phyloP scores from a whole-genome alignment of 1,140 invertebrate species.

The Pygmarrhopalites habei region DNA sequence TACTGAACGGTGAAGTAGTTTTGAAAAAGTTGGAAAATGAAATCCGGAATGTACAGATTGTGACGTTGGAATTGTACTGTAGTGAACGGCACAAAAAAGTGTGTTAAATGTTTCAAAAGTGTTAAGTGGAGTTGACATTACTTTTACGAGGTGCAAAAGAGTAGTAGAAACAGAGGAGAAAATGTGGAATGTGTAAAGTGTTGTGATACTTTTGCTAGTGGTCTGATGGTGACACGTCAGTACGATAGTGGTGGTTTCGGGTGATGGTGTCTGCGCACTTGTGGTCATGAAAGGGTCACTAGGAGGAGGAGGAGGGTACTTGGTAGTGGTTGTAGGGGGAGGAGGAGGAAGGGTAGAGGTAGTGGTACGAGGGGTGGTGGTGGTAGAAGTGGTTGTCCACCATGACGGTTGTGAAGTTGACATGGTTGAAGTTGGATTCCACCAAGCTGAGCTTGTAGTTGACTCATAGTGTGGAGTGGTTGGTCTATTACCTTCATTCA shows the following conservation, averaged over 20 bases:
- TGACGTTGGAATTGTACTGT: too few relatives aligned
- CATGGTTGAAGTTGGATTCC: slow-evolving; percentile 12
- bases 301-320: slow-evolving; percentile 37
- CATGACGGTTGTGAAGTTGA: slow-evolving; percentile 40
- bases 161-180: too few relatives aligned
- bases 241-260: background rate
- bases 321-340: slow-evolving; percentile 37
- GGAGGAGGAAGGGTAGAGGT: slow-evolving; percentile 29
- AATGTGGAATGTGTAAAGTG: too few relatives aligned
- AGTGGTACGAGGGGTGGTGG: slow-evolving; percentile 28
- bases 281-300: background rate
- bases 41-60: too few relatives aligned
- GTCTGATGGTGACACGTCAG: slow-evolving; percentile 25
- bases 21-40: too few relatives aligned
- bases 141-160: too few relatives aligned
- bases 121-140: too few relatives aligned
- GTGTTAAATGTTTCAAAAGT: too few relatives aligned
- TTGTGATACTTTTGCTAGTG: background rate
- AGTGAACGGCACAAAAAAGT: too few relatives aligned
- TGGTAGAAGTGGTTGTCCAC: slow-evolving; percentile 45
- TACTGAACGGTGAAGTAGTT: too few relatives aligned
- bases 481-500: slow-evolving; percentile 11
- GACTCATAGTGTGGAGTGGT: slow-evolving; percentile 1
- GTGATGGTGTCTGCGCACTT: background rate
- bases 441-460: slow-evolving; percentile 11